Base-by-base conservation (phyloP, 2,888 invertebrate species). In the Leucophenga maculata region DNA sequence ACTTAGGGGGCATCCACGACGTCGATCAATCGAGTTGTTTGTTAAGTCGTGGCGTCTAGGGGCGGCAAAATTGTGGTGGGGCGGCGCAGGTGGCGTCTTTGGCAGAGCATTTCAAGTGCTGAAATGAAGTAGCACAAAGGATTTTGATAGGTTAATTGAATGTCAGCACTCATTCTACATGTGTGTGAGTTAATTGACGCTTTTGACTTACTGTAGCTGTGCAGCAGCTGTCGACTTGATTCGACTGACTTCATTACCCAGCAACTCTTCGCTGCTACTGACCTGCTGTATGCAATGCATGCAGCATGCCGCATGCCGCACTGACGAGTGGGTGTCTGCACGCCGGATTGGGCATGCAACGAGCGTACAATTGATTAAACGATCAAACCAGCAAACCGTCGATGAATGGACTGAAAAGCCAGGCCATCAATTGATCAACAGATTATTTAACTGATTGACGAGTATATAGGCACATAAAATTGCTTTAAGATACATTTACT, bases 351-450 rank as follows among this genome's bases (percentile, higher is more conserved):
- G 68, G 79, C 72, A 78, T 78, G 77, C 77, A 78, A 75, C 80
- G 79, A 79, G 80, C 69, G 80, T 75, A 78, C 82, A 79, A 82
- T 82, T 75, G 79, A 82, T 74, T 77, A 75, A 81, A 82, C 80
- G 83, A 79, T 75, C 73, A 70, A 71, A 73, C 74, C 79, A 79
- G 32, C 8, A 8, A 6, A 6, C 32, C 3, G 3, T 32, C 32
- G n/a, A n/a, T n/a, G n/a, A n/a, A n/a, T n/a, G n/a, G 8, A 39
- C 8, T 39, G 39, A 39, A 39, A 39, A 39, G 39, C 8, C 39
- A 39, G 26, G 26, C 26, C 26, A 26, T 26, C 26, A 26, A 26
- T 26, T 26, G 26, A 26, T 26, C 26, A 26, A 26, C 26, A 3
- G 26, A 26, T 26, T 26, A 26, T 26, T 26, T 26, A 4, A 26